A percentile compares a stretch with the other conserved stretches of the same genome.
These are phyloP conservation scores for Eupleurogrammus muticus DNA, from an alignment of 2,797 vertebrate species.

Conservation along the genomic window DNA sequence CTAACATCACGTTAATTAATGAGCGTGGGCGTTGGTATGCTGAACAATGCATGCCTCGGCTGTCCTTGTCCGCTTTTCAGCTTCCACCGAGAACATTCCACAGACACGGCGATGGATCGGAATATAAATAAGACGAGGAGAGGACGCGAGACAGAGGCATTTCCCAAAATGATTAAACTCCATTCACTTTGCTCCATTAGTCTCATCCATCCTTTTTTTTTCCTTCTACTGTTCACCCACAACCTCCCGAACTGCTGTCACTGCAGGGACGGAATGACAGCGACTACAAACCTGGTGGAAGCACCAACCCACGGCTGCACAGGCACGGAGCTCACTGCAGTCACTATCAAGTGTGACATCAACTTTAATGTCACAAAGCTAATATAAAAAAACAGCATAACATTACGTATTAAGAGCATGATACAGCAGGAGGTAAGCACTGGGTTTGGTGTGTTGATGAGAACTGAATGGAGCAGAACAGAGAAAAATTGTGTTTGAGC, in stretches of 20 bases:
- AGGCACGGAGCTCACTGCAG: slow-evolving; percentile 2
- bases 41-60: slow-evolving; percentile 24
- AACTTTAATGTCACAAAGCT: slow-evolving; percentile 31
- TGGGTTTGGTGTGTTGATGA: too few relatives aligned
- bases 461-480: slow-evolving; percentile 10
- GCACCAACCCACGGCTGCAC: slow-evolving; percentile 36
- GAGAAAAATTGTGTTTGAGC: slow-evolving; percentile 16
- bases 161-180: slow-evolving; percentile 71
- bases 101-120: slow-evolving; percentile 45
- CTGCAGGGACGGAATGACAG: slow-evolving; percentile 48
- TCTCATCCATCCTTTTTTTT: slow-evolving; percentile 58
- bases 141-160: slow-evolving; percentile 52
- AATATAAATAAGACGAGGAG: slow-evolving; percentile 55
- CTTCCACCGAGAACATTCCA: slow-evolving; percentile 41
- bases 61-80: slow-evolving; percentile 48
- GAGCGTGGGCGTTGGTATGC: slow-evolving; percentile 8
- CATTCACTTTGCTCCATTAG: slow-evolving; percentile 68
- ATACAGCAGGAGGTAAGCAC: neutral
- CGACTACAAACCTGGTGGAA: slow-evolving; percentile 41
- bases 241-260: slow-evolving; percentile 46
- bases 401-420: slow-evolving; percentile 1
- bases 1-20: slow-evolving; percentile 42
- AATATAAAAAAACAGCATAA: slow-evolving; percentile 21
- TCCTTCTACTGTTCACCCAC: slow-evolving; percentile 38
- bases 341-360: slow-evolving; percentile 7